phyloP scores from a whole-genome alignment of 2,888 invertebrate genomes.

The Drosophila meridionalis region DNA sequence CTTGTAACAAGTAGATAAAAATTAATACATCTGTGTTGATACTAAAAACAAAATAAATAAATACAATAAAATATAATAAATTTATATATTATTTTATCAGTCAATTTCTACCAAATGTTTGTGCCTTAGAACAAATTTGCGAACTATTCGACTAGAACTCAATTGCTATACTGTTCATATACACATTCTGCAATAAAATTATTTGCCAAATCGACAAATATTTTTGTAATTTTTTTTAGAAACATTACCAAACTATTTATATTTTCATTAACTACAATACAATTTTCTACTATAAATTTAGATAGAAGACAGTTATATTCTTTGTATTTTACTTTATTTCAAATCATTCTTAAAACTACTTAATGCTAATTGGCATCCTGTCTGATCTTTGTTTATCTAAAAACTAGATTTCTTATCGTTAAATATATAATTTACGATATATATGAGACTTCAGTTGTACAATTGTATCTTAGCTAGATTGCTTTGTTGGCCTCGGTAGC shows the following conservation, averaged over 20 bases:
- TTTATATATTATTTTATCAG: no score
- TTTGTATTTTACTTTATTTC: not conserved
- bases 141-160: no score
- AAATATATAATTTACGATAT: slow-evolving; percentile 1
- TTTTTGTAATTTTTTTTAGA: no score
- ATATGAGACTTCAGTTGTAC: slow-evolving; percentile 2
- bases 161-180: no score
- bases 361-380: not conserved
- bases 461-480: not conserved
- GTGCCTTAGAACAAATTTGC: no score
- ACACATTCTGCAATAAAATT: no score
- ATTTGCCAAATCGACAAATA: no score
- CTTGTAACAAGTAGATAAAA: not conserved
- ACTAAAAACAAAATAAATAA: not conserved
- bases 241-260: no score
- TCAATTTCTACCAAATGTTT: no score
- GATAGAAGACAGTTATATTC: not conserved
- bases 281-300: not conserved
- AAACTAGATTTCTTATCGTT: not conserved
- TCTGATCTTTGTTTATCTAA: not conserved
- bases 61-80: no score
- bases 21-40: not conserved
- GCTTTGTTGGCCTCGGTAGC: not conserved
- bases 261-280: no score
- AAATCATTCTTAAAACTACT: not conserved